phyloP scores from a whole-genome alignment of 2,797 vertebrate genomes.

The Chromobotia macracanthus region DNA sequence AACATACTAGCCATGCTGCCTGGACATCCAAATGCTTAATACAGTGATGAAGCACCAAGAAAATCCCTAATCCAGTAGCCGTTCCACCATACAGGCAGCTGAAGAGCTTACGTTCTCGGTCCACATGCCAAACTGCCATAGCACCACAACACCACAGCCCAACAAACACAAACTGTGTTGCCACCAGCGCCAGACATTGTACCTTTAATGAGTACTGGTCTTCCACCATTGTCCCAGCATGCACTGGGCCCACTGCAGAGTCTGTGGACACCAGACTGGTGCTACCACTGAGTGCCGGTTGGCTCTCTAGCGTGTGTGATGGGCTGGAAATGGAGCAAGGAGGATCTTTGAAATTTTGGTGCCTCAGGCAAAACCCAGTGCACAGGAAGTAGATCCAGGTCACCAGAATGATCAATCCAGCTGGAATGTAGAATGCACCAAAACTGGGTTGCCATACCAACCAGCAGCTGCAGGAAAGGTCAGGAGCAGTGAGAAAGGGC shows the following conservation, averaged over 20 bases:
- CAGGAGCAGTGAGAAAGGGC: conserved; percentile 65
- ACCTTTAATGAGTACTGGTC: conserved; percentile 86
- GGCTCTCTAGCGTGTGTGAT: conserved; percentile 76
- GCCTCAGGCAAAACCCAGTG: conserved; percentile 84
- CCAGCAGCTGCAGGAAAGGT: conserved; percentile 86
- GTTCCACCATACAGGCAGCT: conserved; percentile 89
- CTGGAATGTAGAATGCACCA: conserved; percentile 94
- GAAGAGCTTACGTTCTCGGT: conserved; percentile 84
- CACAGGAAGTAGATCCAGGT: conserved; percentile 99
- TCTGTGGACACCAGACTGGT: conserved; percentile 85
- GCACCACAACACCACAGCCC: conserved; percentile 91
- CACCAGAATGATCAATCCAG: conserved; percentile 87
- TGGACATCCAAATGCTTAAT: conserved; percentile 89
- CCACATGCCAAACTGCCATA: conserved; percentile 86
- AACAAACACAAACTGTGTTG: conserved; percentile 88
- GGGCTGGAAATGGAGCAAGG: conserved; percentile 71
- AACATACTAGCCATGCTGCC: conserved; percentile 86
- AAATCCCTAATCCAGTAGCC: conserved; percentile 84
- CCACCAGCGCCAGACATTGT: conserved; percentile 87
- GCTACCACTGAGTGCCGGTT: conserved; percentile 80
- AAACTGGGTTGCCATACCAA: conserved; percentile 94
- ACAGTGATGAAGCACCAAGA: conserved; percentile 91
- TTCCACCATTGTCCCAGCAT: conserved; percentile 69
- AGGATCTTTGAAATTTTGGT: conserved; percentile 76
- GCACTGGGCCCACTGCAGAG: conserved; percentile 81